Conservation (phyloP, 2,797 vertebrate species). For the Smutsia temminckii region DNA sequence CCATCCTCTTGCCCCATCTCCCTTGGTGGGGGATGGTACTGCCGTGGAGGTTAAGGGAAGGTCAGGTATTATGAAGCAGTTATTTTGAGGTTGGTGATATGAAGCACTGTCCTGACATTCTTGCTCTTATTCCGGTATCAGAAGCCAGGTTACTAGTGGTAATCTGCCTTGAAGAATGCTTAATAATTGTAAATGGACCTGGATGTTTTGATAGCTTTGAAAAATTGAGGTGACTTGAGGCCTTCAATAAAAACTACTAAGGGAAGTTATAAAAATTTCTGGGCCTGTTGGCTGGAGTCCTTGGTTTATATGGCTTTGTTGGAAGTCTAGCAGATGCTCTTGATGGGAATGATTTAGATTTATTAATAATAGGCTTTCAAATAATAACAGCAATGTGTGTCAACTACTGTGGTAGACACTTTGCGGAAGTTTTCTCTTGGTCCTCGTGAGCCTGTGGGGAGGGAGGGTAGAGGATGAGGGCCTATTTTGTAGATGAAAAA, state of each 20-base stretch:
- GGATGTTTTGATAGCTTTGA: conserved; percentile 38
- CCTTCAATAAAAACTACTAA: conserved; percentile 30
- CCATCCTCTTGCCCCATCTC: conserved; percentile 16
- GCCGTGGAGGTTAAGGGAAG: conserved; percentile 56
- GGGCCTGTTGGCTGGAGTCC: background rate
- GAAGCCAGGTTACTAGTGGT: conserved; percentile 50
- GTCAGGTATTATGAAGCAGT: conserved; percentile 65
- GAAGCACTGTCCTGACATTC: conserved; percentile 19
- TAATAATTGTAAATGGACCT: conserved; percentile 10
- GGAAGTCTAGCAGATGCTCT: background rate
- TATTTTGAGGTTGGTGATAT: conserved; percentile 69
- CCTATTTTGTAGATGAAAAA: background rate
- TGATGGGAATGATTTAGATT: background rate
- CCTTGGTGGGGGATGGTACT: background rate
- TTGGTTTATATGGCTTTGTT: conserved; percentile 14
- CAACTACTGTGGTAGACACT: background rate
- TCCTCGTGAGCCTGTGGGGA: background rate
- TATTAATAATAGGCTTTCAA: conserved; percentile 36
- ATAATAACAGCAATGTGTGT: background rate
- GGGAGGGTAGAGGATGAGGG: background rate
- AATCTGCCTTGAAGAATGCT: conserved; percentile 32
- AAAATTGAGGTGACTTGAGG: conserved; percentile 40
- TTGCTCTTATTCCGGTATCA: conserved; percentile 46
- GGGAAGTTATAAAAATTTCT: conserved; percentile 29
- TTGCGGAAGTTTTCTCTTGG: conserved; percentile 8